These are phyloP conservation scores for Stenodema calcarata DNA, from an alignment of 2,888 invertebrate genomes.

Conservation along the genomic window DNA sequence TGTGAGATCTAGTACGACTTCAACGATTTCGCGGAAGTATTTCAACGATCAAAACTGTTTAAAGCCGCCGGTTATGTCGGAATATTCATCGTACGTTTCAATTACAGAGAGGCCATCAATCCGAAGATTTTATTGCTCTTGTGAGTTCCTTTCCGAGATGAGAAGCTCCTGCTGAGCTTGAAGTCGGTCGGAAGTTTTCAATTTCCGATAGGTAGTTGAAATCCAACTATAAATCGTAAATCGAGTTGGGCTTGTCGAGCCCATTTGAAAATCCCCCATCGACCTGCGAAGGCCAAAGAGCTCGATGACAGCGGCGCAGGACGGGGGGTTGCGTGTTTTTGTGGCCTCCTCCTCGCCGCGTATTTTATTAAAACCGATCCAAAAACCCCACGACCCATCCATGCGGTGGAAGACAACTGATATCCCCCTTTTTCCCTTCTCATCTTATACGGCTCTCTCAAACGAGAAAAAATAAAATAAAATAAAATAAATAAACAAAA, in stretches of 20 bases:
- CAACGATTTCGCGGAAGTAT: no score
- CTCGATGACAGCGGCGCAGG: background rate
- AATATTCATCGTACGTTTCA: no score
- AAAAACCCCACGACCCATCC: background rate
- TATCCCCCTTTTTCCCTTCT: background rate
- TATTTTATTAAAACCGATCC: slow-evolving; percentile 15
- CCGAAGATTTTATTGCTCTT: no score
- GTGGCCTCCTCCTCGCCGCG: background rate
- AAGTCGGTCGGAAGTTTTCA: background rate
- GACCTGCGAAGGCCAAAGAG: background rate
- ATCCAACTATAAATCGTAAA: background rate
- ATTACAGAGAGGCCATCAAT: no score
- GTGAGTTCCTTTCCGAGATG: no score
- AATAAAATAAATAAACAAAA: background rate
- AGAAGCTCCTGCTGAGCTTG: no score
- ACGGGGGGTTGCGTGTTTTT: background rate
- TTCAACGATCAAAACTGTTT: no score
- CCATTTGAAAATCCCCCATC: background rate
- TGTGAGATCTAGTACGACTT: no score
- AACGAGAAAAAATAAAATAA: background rate
- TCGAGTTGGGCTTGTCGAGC: background rate
- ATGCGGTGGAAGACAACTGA: slow-evolving; percentile 10
- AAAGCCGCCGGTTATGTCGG: no score
- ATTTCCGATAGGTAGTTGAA: background rate
- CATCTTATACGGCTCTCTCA: background rate